These are phyloP conservation scores for Toxotes lorentzi DNA, from an alignment of 2,797 vertebrate species.

Conservation along the genomic window DNA sequence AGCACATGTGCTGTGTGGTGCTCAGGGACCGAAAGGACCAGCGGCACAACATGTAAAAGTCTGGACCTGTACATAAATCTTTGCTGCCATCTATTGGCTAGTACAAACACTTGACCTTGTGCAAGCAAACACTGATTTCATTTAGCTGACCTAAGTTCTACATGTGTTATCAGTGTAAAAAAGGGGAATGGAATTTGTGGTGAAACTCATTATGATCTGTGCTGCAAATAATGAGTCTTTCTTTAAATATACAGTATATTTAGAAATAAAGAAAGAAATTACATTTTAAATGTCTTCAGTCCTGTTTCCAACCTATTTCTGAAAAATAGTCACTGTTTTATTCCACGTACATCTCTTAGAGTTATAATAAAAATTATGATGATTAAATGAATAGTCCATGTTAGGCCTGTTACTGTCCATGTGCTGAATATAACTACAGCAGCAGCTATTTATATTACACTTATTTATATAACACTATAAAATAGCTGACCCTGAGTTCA, in stretches of 20 bases:
- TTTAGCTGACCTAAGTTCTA: not conserved
- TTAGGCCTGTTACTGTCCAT: not conserved
- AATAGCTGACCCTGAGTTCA: not conserved
- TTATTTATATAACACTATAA: not conserved
- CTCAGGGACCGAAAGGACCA: slow-evolving; percentile 88
- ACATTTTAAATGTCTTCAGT: not conserved
- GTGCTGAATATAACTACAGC: not conserved
- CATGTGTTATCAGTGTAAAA: not conserved
- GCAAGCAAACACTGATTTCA: not conserved
- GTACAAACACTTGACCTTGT: not conserved
- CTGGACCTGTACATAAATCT: slow-evolving; percentile 34
- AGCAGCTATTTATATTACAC: not conserved
- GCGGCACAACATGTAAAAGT: slow-evolving; percentile 63
- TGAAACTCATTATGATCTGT: not conserved
- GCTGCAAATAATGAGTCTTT: not conserved
- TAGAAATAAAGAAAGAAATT: not conserved
- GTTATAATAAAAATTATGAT: not conserved
- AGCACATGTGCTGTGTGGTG: slow-evolving; percentile 73
- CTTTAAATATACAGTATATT: not conserved
- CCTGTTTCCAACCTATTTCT: not conserved
- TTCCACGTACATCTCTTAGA: not conserved
- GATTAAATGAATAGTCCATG: not conserved
- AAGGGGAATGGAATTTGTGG: not conserved
- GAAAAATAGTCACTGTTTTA: not conserved
- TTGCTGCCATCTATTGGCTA: slow-evolving; percentile 87